These are phyloP conservation scores for Spisula subtruncata DNA, from an alignment of 2,888 invertebrate species.

Conservation along the genomic window DNA sequence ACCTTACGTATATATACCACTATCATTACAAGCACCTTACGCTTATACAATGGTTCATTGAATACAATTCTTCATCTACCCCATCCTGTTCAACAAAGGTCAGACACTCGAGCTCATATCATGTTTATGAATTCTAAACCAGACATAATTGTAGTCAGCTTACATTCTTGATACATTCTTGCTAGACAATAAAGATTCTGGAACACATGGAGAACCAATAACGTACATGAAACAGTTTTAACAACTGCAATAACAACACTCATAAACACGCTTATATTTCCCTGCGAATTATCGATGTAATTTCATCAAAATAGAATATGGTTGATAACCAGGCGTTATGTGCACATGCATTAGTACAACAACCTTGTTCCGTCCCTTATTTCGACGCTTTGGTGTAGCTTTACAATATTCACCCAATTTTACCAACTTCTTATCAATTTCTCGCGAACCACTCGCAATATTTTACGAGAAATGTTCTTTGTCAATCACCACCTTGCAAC, in stretches of 20 bases:
- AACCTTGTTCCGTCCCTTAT: neutral
- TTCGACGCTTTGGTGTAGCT: too few species aligned
- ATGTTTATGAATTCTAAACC: neutral
- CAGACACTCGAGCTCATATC: neutral
- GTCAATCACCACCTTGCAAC: too few species aligned
- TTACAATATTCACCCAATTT: too few species aligned
- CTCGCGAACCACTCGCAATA: too few species aligned
- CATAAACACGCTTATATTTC: slow-evolving; percentile 1
- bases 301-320: neutral
- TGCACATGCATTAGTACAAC: neutral
- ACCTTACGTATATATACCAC: too few species aligned
- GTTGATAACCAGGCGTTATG: neutral
- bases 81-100: neutral
- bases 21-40: too few species aligned
- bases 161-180: too few species aligned
- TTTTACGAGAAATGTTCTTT: too few species aligned
- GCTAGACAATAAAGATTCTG: neutral
- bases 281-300: neutral
- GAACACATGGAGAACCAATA: neutral
- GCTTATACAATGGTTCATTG: too few species aligned
- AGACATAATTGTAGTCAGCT: neutral
- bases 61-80: neutral
- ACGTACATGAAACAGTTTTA: neutral
- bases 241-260: neutral
- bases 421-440: too few species aligned